Evolutionary conservation across 2,113 vertebrate species (phyloP), one percentile per base, ranked within the genome.

Genomic region (Macquaria australasica): DNA sequence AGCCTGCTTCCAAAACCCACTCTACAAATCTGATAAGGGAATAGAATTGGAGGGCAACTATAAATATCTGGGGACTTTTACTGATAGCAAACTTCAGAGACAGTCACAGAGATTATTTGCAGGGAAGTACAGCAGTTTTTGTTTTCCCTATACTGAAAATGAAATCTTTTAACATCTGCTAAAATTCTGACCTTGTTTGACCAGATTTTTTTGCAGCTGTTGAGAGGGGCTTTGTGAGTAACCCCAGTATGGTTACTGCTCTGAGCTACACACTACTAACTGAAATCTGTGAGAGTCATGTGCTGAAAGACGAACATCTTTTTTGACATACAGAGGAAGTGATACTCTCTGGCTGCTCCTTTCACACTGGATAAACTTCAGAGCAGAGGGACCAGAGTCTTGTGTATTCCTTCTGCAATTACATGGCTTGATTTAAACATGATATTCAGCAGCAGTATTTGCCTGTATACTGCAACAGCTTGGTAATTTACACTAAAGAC

Each of bases 61-160:
- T 76, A 89, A 85, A 86, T 89, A 75, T 83, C 68, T 77, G 50
- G 59, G 37, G 77, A 74, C 84, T 87, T 79, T 73, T 51, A 68
- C 64, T 31, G 56, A 87, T 59, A 69, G 77, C 37, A 82, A 81
- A 77, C 67, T 63, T 90, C 69, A 89, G 59, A 70, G 59, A 76
- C 76, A 70, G 64, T 76, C 21, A 5, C 79, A 69, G 69, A 81
- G 43, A 83, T 77, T 7, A 79, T 89, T 82, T 89, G 69, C 56
- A 37, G 20, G 8, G 39, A 80, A 45, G 39, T 69, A 11, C 23
- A 20, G 34, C 34, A 16, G 8, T 59, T 63, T 84, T 76, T 59
- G n/a, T 76, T 85, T 81, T 51, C 41, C 59, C 34, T 18, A 31
- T 31, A 48, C 67, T 79, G 87, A 87, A 83, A 88, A 73, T 60